Conservation (phyloP, 2,113 vertebrate species). For the Tenebrosternarchus preto region DNA sequence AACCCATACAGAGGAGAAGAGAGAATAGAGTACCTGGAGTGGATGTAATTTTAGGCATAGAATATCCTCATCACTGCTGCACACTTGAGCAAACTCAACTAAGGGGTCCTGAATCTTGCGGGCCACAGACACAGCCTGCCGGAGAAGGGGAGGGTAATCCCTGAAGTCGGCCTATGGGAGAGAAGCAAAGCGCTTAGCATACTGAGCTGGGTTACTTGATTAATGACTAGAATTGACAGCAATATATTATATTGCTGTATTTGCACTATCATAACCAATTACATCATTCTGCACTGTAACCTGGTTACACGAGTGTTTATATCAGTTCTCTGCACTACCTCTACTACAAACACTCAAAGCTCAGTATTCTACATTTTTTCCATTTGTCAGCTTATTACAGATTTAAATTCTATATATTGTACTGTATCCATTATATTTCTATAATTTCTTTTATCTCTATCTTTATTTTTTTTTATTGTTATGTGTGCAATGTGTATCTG, state of each 20-base stretch:
- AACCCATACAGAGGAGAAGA: background rate
- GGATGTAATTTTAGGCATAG: constrained; percentile 96
- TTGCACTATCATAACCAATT: no score
- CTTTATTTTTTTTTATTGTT: no score
- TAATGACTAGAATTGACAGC: background rate
- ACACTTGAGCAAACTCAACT: constrained; percentile 95
- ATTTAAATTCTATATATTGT: no score
- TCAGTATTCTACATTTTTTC: no score
- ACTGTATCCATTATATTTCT: no score
- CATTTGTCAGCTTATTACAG: no score
- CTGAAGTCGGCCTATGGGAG: constrained; percentile 81
- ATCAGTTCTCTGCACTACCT: no score
- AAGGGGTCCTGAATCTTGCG: constrained; percentile 96
- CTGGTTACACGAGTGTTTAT: no score
- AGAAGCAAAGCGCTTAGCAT: background rate
- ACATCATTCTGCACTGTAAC: background rate
- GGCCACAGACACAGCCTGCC: constrained; percentile 93
- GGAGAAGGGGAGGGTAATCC: constrained; percentile 93
- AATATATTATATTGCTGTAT: no score
- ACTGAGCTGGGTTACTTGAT: background rate
- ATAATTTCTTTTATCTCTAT: no score
- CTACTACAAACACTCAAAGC: no score
- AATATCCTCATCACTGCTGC: constrained; percentile 95
- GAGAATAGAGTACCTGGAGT: constrained; percentile 80
- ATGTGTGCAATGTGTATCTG: no score